Conservation (phyloP, 2,888 invertebrate genomes). For the Hyppa rectilinea region DNA sequence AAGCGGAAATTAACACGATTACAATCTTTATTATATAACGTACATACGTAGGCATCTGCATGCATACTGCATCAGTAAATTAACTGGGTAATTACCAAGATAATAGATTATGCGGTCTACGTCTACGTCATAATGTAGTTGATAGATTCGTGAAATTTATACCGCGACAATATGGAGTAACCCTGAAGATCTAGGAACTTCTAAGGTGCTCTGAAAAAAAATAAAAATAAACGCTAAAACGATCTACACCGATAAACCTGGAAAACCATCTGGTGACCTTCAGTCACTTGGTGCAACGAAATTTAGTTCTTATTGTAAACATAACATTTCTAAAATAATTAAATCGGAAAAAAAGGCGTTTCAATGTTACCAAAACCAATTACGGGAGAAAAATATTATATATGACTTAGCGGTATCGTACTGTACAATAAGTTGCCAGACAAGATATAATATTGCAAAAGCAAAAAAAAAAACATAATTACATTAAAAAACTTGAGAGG, state of each 20-base stretch:
- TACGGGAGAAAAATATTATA: no score
- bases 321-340: not conserved
- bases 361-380: no score
- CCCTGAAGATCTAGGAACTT: not conserved
- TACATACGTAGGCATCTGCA: not conserved
- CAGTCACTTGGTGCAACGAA: not conserved
- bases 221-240: not conserved
- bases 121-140: not conserved
- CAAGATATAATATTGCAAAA: no score
- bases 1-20: constrained; percentile 50
- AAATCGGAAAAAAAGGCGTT: no score
- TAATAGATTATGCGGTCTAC: not conserved
- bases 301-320: not conserved
- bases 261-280: not conserved
- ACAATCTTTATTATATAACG: constrained; percentile 42
- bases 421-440: no score
- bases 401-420: no score
- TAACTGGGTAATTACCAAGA: constrained; percentile 36
- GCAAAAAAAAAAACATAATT: no score
- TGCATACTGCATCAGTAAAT: constrained; percentile 28
- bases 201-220: no score
- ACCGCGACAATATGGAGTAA: not conserved
- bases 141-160: not conserved
- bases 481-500: no score
- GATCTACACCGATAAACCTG: not conserved